Evolutionary conservation across 2,888 invertebrate species (phyloP), one percentile per base, ranked within the genome.

Genomic region (Allacma fusca): DNA sequence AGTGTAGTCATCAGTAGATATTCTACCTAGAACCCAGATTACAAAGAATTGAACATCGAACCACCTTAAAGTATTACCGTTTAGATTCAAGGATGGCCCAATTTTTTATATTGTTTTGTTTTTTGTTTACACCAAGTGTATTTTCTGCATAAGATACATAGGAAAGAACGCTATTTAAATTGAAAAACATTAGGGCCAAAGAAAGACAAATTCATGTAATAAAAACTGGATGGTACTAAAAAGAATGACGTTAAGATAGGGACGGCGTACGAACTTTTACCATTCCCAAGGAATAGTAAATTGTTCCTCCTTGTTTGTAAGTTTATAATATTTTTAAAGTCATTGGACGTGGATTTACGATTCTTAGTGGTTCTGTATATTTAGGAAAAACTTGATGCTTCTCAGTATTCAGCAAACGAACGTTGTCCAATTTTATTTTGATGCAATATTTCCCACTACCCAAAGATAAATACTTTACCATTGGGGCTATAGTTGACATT

Each of bases 271-370:
- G n/a, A 13, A 50, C 50, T 16, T 34, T 7, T 34, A 9, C 34
- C 34, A 7, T 34, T 34, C 34, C 9, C 34, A 7, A 34, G 34
- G 34, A 50, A 50, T 50, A 50, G 5, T 5, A 50, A 50, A 19
- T n/a, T 50, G 16, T 50, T 50, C n/a, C 19, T 50, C 50, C 50
- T 50, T 50, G 50, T 50, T 50, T 50, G 50, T 50, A 50, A 50
- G 19, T 50, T 50, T 50, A 50, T 50, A 50, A 50, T 50, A 50
- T 50, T 50, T 5, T 16, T 50, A 50, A 50, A 50, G 50, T 50
- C 50, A 50, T 50, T 50, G 50, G 50, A n/a, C 16, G 16, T 2
- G 50, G 50, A 50, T 50, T 50, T 50, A 50, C 50, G 50, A 50
- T 50, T 50, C 19, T 50, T 50, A 50, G 50, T 50, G 9, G n/a